Percentiles rank a stretch among this genome's conserved stretches.
Evolutionary conservation across 35 echinoderm and acorn worm genomes (phyloP).

Genomic region (Chiridota heheva): DNA sequence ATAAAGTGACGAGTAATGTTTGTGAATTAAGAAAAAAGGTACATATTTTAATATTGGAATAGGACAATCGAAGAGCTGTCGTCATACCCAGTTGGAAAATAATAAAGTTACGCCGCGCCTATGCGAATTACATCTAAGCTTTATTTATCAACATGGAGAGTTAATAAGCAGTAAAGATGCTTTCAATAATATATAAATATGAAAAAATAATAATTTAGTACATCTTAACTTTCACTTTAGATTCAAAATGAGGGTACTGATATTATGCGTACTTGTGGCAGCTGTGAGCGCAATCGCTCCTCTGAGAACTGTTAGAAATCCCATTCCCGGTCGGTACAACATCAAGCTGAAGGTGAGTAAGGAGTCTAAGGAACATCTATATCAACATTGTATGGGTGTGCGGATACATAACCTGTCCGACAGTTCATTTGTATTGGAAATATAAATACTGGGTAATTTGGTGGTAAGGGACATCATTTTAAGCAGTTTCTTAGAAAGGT

Average conservation of each 20-base stretch:
- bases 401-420: neutral
- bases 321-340: slow-evolving; percentile 17
- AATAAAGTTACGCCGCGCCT: too few relatives aligned
- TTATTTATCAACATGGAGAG: too few relatives aligned
- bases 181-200: too few relatives aligned
- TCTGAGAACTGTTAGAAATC: neutral
- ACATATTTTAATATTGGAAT: too few relatives aligned
- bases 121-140: too few relatives aligned
- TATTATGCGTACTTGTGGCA: slow-evolving; percentile 12
- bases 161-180: too few relatives aligned
- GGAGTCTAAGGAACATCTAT: neutral
- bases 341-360: slow-evolving; percentile 24
- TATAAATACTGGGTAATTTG: neutral
- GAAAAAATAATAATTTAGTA: too few relatives aligned
- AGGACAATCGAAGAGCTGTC: too few relatives aligned
- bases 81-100: too few relatives aligned
- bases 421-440: neutral
- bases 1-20: too few relatives aligned
- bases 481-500: neutral
- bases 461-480: neutral
- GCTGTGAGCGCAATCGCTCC: slow-evolving; percentile 32
- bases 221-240: too few relatives aligned
- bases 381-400: neutral
- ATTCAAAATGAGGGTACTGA: slow-evolving; percentile 16
- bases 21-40: too few relatives aligned